Percentiles rank a stretch among this genome's conserved stretches.
phyloP scores from a whole-genome alignment of 2,888 invertebrate genomes.

The Xiphydria camelus region DNA sequence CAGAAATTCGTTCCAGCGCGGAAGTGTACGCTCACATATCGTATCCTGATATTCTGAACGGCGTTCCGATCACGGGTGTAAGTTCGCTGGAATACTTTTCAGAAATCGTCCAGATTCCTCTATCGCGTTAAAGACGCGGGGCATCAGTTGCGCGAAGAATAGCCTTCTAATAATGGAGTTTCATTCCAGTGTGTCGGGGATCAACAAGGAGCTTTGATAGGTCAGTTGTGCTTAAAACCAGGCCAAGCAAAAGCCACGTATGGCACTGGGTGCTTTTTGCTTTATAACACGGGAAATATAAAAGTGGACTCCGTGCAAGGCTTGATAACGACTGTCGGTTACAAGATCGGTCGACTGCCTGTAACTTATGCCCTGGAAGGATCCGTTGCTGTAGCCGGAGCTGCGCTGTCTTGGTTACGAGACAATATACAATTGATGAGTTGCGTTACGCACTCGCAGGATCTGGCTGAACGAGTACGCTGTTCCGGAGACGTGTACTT shows the following conservation, averaged over 20 bases:
- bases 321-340: constrained; percentile 88
- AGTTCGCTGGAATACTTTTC: constrained; percentile 45
- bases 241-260: constrained; percentile 95
- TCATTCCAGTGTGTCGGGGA: constrained; percentile 82
- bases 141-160: no score
- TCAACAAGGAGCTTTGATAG: constrained; percentile 92
- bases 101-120: no score
- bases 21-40: constrained; percentile 87
- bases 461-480: constrained; percentile 65
- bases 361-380: constrained; percentile 90
- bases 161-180: constrained; percentile 6
- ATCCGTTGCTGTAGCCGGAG: constrained; percentile 85
- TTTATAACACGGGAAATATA: constrained; percentile 88
- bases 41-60: constrained; percentile 70
- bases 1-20: constrained; percentile 86
- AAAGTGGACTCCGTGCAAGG: constrained; percentile 85
- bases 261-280: constrained; percentile 92
- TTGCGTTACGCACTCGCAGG: constrained; percentile 69
- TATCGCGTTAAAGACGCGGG: no score
- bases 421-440: constrained; percentile 80
- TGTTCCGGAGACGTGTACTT: constrained; percentile 84
- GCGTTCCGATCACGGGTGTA: constrained; percentile 87
- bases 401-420: constrained; percentile 86
- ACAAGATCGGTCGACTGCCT: constrained; percentile 78
- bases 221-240: constrained; percentile 84